Percentiles rank a stretch among this genome's conserved stretches.
phyloP scores from a whole-genome alignment of 92 coral and sea anemone species.

The Pocillopora meandrina region DNA sequence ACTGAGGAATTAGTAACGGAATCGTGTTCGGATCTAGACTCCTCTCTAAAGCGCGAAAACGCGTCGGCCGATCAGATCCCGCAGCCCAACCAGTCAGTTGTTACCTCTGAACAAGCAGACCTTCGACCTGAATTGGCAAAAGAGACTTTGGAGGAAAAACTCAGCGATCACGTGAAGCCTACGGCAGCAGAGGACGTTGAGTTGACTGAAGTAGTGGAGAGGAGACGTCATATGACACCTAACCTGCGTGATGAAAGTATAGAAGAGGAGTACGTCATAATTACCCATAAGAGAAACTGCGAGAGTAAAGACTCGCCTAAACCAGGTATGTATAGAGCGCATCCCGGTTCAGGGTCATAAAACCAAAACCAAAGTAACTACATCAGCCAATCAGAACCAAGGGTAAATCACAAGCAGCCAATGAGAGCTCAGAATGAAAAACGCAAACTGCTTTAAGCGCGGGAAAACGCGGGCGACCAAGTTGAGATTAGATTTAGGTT shows the following conservation, averaged over 20 bases:
- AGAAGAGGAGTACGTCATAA: conserved; percentile 83
- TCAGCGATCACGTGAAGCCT: not conserved
- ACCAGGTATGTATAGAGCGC: conserved; percentile 55
- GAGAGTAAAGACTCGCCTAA: conserved; percentile 21
- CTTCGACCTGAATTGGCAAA: conserved; percentile 37
- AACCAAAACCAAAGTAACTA: too few relatives aligned
- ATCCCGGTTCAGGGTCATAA: too few relatives aligned
- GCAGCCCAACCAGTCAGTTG: conserved; percentile 15
- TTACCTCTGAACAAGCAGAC: conserved; percentile 36
- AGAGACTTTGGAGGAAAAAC: conserved; percentile 19
- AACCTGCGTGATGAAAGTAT: conserved; percentile 39
- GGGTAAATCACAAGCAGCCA: too few relatives aligned
- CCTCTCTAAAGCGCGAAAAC: conserved; percentile 1
- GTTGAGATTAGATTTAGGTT: too few relatives aligned
- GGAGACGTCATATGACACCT: conserved; percentile 28
- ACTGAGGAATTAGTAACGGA: not conserved
- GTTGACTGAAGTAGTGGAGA: conserved; percentile 15
- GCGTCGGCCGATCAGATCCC: conserved; percentile 6
- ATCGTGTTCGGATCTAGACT: conserved; percentile 1
- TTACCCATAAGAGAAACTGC: conserved; percentile 47
- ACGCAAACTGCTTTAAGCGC: too few relatives aligned
- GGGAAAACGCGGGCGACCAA: too few relatives aligned
- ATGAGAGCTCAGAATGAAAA: too few relatives aligned
- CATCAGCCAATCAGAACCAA: too few relatives aligned
- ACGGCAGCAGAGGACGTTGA: conserved; percentile 11